These are phyloP conservation scores for Drosophila hawaiiensis DNA, from an alignment of 2,888 invertebrate species.

Conservation along the genomic window DNA sequence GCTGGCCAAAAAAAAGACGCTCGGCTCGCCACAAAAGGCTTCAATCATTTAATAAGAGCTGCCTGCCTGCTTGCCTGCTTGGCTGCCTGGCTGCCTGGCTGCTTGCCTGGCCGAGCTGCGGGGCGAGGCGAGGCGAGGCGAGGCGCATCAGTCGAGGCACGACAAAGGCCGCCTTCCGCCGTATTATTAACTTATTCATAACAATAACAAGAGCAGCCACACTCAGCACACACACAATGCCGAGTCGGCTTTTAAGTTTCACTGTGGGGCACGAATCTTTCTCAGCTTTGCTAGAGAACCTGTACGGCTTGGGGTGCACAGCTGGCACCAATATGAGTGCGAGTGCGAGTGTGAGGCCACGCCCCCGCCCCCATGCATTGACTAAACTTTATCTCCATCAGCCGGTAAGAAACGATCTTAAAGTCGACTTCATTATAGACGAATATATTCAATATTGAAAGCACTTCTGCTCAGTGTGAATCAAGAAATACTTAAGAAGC, in stretches of 20 bases:
- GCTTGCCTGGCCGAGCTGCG: background rate
- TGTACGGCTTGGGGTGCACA: background rate
- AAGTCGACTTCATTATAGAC: background rate
- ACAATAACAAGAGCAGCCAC: slow-evolving; percentile 78
- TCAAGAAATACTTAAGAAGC: background rate
- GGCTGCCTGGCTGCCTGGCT: background rate
- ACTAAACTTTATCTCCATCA: background rate
- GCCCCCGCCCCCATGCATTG: slow-evolving; percentile 12
- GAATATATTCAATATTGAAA: background rate
- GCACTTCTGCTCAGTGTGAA: background rate
- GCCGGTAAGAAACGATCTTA: background rate
- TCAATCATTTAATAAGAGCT: slow-evolving; percentile 82
- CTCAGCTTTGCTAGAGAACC: background rate
- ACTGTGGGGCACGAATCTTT: slow-evolving; percentile 2
- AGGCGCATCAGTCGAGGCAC: slow-evolving; percentile 60
- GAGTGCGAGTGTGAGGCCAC: background rate
- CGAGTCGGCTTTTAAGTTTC: slow-evolving; percentile 8
- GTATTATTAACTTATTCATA: slow-evolving; percentile 86
- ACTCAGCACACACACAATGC: background rate
- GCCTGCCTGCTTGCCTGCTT: slow-evolving; percentile 31
- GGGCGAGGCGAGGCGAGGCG: slow-evolving; percentile 13
- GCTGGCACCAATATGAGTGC: background rate
- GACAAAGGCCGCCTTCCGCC: slow-evolving; percentile 85
- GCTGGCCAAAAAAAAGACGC: slow-evolving; percentile 42
- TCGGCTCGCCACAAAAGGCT: slow-evolving; percentile 56